Conservation (phyloP, 2,113 vertebrate species). For the Poecilia latipinna region DNA sequence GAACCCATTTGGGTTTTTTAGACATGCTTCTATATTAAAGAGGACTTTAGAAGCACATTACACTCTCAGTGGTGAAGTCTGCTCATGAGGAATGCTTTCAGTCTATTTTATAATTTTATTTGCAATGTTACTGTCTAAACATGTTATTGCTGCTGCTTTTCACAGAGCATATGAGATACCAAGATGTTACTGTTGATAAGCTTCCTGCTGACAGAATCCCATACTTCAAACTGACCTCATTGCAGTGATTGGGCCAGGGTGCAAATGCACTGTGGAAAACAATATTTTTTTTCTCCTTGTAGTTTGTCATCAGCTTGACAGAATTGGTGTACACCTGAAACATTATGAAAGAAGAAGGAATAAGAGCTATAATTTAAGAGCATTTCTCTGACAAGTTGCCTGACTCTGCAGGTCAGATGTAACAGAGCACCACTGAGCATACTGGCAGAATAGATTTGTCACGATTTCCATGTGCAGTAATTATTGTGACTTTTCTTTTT, state of each 20-base stretch:
- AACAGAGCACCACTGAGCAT: conserved; percentile 11
- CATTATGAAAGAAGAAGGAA: conserved; percentile 7
- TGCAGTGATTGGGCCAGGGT: not conserved
- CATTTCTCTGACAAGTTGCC: not conserved
- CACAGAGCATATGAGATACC: not conserved
- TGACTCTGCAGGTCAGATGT: conserved; percentile 7
- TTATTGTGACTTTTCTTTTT: conserved; percentile 2
- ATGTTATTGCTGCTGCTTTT: conserved; percentile 1
- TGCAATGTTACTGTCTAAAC: not conserved
- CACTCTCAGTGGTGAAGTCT: not conserved
- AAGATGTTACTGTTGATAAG: not conserved
- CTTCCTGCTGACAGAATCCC: not conserved
- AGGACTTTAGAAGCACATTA: conserved; percentile 1
- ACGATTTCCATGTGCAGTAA: conserved; percentile 9
- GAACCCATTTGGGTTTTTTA: conserved; percentile 18
- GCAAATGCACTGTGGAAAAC: not conserved
- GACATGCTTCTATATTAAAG: conserved; percentile 1
- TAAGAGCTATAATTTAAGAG: conserved; percentile 4
- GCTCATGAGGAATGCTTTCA: not conserved
- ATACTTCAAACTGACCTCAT: conserved; percentile 2
- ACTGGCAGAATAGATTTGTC: conserved; percentile 16
- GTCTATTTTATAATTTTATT: not conserved
- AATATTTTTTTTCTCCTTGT: not conserved
- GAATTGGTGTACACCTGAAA: not conserved
- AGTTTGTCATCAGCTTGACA: conserved; percentile 6